These are phyloP conservation scores for Nesidiocoris tenuis DNA, from an alignment of 2,888 invertebrate species.

Conservation along the genomic window DNA sequence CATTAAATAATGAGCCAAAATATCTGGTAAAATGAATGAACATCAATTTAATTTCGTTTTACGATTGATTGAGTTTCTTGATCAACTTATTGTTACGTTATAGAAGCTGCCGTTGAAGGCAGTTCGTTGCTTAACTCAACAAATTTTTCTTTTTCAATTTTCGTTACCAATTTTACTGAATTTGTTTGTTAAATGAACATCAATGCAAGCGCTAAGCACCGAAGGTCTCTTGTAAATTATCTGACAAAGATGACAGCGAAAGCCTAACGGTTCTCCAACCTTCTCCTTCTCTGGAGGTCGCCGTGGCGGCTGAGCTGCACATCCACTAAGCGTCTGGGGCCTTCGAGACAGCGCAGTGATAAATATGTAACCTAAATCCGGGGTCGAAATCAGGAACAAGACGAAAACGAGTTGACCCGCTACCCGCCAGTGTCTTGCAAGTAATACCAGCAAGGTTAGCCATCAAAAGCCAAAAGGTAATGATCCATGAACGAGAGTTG, in stretches of 20 bases:
- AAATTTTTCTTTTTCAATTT: no score
- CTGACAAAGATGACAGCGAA: slow-evolving; percentile 37
- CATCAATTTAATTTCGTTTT: no score
- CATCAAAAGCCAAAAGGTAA: no score
- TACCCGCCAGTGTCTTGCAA: neutral
- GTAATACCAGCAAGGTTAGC: no score
- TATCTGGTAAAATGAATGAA: no score
- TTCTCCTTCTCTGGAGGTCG: neutral
- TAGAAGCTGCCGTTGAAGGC: no score
- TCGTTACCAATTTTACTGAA: no score
- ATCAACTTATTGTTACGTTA: no score
- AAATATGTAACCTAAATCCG: slow-evolving; percentile 35
- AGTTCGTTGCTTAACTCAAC: no score
- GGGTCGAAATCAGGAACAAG: neutral
- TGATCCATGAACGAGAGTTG: neutral
- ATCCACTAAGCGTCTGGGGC: neutral
- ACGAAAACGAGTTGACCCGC: slow-evolving; percentile 1
- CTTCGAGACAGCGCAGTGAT: slow-evolving; percentile 9
- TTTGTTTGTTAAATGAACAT: no score
- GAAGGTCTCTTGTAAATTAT: neutral
- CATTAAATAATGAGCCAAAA: no score
- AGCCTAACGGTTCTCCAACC: slow-evolving; percentile 35
- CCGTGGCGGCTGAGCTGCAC: neutral
- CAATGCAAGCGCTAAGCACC: neutral
- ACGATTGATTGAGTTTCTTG: no score